Conservation (phyloP, 2,797 vertebrate species). For the Sibirionetta formosa region DNA sequence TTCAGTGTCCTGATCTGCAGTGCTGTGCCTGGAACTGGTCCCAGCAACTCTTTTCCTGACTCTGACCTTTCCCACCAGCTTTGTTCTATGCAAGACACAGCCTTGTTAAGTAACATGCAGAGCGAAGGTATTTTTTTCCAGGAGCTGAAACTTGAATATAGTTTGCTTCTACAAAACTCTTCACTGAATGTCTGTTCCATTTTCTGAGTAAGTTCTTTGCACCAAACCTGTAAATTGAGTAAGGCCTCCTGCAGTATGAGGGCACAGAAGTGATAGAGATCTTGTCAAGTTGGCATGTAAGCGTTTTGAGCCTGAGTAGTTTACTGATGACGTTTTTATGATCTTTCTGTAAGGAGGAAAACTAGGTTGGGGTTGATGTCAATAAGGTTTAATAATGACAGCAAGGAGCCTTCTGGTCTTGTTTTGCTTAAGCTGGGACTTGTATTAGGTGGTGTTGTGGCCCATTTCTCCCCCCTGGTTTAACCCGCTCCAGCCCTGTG, state of each 20-base stretch:
- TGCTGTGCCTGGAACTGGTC: neutral
- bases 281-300: neutral
- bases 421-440: neutral
- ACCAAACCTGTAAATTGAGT: fast-evolving
- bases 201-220: neutral
- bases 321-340: neutral
- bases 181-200: neutral
- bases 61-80: neutral
- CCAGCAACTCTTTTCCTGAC: neutral
- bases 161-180: neutral
- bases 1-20: neutral
- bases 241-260: neutral
- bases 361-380: neutral
- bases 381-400: neutral
- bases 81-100: fast-evolving
- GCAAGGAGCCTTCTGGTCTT: neutral
- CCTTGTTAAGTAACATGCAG: neutral
- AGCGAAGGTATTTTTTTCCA: neutral
- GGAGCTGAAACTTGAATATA: neutral
- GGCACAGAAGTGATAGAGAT: neutral
- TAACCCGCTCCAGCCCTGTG: fast-evolving
- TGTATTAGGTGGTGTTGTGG: neutral
- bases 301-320: neutral
- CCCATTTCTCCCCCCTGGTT: neutral
- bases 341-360: neutral